phyloP scores from a whole-genome alignment of 2,113 vertebrate genomes.

The Platichthys stellatus region DNA sequence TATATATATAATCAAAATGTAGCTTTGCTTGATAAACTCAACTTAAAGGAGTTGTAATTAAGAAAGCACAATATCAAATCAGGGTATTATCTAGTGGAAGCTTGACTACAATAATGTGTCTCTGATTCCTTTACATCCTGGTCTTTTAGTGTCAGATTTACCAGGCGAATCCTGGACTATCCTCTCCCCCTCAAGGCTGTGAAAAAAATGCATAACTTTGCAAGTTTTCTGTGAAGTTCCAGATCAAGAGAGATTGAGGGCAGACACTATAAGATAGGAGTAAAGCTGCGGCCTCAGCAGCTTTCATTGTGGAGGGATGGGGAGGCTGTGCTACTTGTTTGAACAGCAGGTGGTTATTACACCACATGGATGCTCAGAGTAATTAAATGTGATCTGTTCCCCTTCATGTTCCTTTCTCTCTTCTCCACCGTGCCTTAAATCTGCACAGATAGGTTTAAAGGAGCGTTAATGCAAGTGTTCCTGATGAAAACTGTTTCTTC shows the following conservation, averaged over 20 bases:
- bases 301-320: conserved; percentile 58
- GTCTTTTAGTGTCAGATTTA: conserved; percentile 59
- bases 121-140: conserved; percentile 14
- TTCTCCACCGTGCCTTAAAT: conserved; percentile 6
- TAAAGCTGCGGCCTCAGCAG: conserved; percentile 68
- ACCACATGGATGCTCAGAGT: conserved; percentile 62
- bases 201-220: conserved; percentile 59
- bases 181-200: conserved; percentile 32
- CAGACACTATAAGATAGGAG: conserved; percentile 53
- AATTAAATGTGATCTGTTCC: conserved; percentile 71
- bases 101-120: neutral
- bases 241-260: conserved; percentile 66
- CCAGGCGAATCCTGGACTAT: conserved; percentile 26
- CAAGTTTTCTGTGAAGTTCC: conserved; percentile 58
- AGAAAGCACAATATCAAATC: neutral
- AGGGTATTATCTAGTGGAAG: neutral
- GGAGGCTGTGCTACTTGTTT: conserved; percentile 55
- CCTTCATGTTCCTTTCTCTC: conserved; percentile 31
- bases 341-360: conserved; percentile 62
- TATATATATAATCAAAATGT: no score
- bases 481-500: conserved; percentile 14
- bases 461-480: conserved; percentile 31
- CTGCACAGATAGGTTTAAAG: conserved; percentile 35
- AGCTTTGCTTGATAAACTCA: no score
- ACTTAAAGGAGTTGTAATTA: neutral